Evolutionary conservation across 2,888 invertebrate genomes (phyloP), one percentile per base, ranked within the genome.

Genomic region (Oxytorus armatus): DNA sequence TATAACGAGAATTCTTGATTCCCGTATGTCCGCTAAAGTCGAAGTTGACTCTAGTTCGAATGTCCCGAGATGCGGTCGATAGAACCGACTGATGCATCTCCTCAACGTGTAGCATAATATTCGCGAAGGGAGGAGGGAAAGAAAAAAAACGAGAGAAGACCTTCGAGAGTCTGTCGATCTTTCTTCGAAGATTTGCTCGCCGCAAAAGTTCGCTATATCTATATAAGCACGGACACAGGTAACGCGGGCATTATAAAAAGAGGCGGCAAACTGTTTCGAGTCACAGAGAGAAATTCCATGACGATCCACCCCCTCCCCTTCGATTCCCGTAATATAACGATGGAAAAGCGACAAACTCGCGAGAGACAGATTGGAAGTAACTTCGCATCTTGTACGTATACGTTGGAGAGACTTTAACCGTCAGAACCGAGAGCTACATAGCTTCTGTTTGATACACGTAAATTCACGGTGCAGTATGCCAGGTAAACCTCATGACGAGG

Each of bases 311-410:
- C 18, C 61, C 73, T 59, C 16, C 18, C 61, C 73, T 59, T 69
- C 63, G 74, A 79, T 79, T n/a, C 53, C 79, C 69, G 51, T 79
- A 75, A 79, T 75, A 70, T 75, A 79, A 75, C 70, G 70, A 75
- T 53, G 79, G 75, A 79, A 79, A 65, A 53, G 42, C 42, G 57
- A 65, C 57, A 51, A 79, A 65, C 69, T 55, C 57, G 25, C 16
- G 39, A 63, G 70, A 70, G 79, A 79, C 79, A 75, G 79, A 79
- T 79, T 79, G 75, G 65, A 79, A 70, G 65, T 59, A 75, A 29
- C 29, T 51, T 55, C n/a, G 61, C 47, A 59, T 68, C 59, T n/a
- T n/a, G 11, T 29, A 16, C 79, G 25, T 36, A 72, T 36, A 66
- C 49, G 21, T 68, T 39, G 14, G 14, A n/a, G 21, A 25, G 39